These are phyloP conservation scores for Drosophila birchii DNA, from an alignment of 2,888 invertebrate genomes.

Conservation along the genomic window DNA sequence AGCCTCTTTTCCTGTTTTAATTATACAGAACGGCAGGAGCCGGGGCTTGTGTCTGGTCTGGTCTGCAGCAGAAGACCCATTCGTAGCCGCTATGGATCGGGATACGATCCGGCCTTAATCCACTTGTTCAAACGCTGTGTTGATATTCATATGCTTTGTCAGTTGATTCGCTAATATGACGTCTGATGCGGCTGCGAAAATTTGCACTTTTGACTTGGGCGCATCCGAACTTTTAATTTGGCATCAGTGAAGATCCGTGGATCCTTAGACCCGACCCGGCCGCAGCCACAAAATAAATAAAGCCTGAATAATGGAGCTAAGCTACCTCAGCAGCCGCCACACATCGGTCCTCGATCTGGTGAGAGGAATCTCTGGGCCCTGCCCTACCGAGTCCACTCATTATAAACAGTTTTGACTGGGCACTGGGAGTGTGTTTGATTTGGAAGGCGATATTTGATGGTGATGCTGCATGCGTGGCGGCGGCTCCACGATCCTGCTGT, in stretches of 20 bases:
- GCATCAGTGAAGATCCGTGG: constrained; percentile 12
- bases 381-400: constrained; percentile 75
- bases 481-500: constrained; percentile 37
- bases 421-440: constrained; percentile 66
- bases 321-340: constrained; percentile 65
- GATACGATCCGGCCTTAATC: constrained; percentile 59
- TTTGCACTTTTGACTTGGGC: constrained; percentile 73
- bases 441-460: constrained; percentile 72
- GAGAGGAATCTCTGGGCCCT: constrained; percentile 18
- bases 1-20: constrained; percentile 62
- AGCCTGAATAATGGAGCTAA: constrained; percentile 78
- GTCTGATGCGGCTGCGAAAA: constrained; percentile 80
- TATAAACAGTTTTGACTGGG: constrained; percentile 71
- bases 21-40: constrained; percentile 55
- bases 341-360: not conserved
- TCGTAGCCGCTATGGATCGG: constrained; percentile 11
- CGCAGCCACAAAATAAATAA: constrained; percentile 70
- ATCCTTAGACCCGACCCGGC: constrained; percentile 16
- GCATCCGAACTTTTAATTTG: constrained; percentile 72
- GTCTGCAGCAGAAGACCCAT: constrained; percentile 6
- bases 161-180: constrained; percentile 81
- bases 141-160: constrained; percentile 81
- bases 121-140: constrained; percentile 80
- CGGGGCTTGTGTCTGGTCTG: constrained; percentile 8
- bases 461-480: constrained; percentile 54